Percentiles rank a stretch among this genome's conserved stretches.
Conservation (phyloP, 1,140 invertebrate genomes). For the Lycorma delicatula region DNA sequence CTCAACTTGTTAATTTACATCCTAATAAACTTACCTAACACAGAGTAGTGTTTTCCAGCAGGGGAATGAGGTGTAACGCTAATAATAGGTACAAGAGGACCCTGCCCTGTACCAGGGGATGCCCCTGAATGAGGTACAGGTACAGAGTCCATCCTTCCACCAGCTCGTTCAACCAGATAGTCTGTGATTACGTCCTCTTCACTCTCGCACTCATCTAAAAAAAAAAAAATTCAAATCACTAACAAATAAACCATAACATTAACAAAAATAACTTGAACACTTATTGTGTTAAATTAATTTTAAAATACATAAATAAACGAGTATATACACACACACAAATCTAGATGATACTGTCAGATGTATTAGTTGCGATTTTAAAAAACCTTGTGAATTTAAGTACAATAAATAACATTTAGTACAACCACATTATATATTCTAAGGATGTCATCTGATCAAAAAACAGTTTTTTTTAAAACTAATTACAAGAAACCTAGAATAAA, state of each 20-base stretch:
- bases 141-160: slow-evolving; percentile 27
- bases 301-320: too few relatives aligned
- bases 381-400: too few relatives aligned
- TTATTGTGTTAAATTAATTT: too few relatives aligned
- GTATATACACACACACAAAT: too few relatives aligned
- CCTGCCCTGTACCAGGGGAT: slow-evolving; percentile 32
- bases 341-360: too few relatives aligned
- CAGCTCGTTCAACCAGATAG: slow-evolving; percentile 37
- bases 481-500: too few relatives aligned
- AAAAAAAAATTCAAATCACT: background rate
- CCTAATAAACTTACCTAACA: slow-evolving; percentile 40
- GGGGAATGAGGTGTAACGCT: slow-evolving; percentile 80
- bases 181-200: slow-evolving; percentile 61
- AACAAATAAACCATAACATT: background rate
- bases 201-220: slow-evolving; percentile 38
- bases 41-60: slow-evolving; percentile 51
- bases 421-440: too few relatives aligned
- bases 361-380: too few relatives aligned
- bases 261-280: background rate
- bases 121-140: slow-evolving; percentile 30
- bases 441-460: too few relatives aligned
- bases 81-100: slow-evolving; percentile 63
- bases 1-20: too few relatives aligned
- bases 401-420: too few relatives aligned
- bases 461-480: too few relatives aligned